A percentile compares a stretch with the other conserved stretches of the same genome.
Conservation (phyloP, 2,888 invertebrate genomes). For the Ecliptopera silaceata region DNA sequence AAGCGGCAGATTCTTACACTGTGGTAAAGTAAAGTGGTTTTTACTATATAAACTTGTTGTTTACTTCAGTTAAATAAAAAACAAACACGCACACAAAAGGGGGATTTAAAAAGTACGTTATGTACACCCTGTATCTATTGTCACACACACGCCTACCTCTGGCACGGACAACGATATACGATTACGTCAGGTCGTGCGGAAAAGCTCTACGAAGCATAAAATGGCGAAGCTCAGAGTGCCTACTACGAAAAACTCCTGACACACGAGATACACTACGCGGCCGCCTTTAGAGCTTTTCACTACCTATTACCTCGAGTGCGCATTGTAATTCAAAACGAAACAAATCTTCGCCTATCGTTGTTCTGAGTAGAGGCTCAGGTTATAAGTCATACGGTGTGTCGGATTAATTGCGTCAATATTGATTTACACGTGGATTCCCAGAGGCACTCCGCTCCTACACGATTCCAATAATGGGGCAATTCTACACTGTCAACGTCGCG, state of each 20-base stretch:
- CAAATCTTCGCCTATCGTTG: slow-evolving; percentile 10
- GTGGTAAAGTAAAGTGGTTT: not conserved
- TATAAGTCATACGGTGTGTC: slow-evolving; percentile 41
- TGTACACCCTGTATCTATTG: no score
- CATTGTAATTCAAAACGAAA: no score
- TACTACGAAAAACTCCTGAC: no score
- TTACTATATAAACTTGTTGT: not conserved
- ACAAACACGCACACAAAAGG: no score
- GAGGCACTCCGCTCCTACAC: slow-evolving; percentile 19
- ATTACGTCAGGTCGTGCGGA: not conserved
- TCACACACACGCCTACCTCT: not conserved
- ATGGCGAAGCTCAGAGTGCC: slow-evolving; percentile 16
- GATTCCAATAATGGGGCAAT: slow-evolving; percentile 30
- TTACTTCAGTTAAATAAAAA: no score
- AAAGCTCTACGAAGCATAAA: not conserved
- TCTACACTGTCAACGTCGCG: slow-evolving; percentile 24
- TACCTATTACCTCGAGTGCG: no score
- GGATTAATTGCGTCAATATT: slow-evolving; percentile 56
- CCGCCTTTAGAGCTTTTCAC: no score
- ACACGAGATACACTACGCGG: no score
- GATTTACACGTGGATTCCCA: slow-evolving; percentile 41
- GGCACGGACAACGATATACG: not conserved
- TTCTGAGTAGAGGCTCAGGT: no score
- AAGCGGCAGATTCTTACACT: not conserved
- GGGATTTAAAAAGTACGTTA: no score